Conservation (phyloP, 2,113 vertebrate genomes). For the Leiothrix lutea region DNA sequence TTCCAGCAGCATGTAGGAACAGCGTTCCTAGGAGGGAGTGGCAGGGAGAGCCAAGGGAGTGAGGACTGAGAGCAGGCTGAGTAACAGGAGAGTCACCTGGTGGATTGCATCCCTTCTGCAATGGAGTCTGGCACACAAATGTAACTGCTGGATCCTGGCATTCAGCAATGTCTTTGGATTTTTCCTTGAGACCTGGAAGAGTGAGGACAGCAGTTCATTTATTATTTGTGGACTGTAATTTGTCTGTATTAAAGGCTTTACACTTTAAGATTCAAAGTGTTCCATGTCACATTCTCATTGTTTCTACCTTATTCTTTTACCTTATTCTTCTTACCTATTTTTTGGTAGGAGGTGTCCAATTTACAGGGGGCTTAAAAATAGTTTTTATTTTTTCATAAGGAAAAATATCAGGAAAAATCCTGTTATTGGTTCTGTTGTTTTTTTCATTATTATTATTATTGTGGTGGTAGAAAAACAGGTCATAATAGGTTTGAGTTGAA, state of each 20-base stretch:
- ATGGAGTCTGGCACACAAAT: background rate
- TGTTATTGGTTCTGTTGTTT: background rate
- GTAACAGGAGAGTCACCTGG: conserved; percentile 32
- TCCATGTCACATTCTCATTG: background rate
- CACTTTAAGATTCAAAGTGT: background rate
- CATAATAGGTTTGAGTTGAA: background rate
- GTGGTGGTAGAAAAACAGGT: background rate
- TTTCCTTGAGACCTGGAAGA: background rate
- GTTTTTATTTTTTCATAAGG: background rate
- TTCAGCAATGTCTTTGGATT: background rate
- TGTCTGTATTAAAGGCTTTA: background rate
- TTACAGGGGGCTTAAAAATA: background rate
- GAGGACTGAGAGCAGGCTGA: conserved; percentile 3
- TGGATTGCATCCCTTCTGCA: background rate
- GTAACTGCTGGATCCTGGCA: background rate
- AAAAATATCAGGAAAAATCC: background rate
- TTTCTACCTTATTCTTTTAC: background rate
- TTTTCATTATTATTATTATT: background rate
- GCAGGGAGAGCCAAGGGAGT: background rate
- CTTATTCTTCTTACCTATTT: background rate
- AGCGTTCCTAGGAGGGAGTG: conserved; percentile 56
- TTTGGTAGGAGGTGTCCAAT: background rate
- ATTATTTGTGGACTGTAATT: background rate
- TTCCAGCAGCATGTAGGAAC: conserved; percentile 46
- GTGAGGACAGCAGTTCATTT: background rate